Conservation (phyloP, 2,888 invertebrate species). For the Tetragonula carbonaria region DNA sequence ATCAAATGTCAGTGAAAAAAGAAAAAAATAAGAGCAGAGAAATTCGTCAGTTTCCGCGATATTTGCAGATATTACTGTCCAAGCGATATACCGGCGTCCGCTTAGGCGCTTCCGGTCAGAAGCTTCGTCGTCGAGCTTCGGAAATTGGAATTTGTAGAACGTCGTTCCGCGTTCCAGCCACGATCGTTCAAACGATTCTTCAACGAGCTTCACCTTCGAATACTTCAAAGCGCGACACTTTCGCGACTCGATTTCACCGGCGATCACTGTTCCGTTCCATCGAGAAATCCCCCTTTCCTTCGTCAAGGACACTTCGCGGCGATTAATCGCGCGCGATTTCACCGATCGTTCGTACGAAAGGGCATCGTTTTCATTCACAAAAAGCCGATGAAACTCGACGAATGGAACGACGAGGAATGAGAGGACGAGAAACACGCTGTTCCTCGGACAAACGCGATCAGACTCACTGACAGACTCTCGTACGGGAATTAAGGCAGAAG, state of each 20-base stretch:
- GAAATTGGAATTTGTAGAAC: conserved; percentile 26
- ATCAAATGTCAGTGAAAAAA: neutral
- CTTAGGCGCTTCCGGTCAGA: conserved; percentile 43
- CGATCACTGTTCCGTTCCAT: neutral
- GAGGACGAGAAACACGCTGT: conserved; percentile 29
- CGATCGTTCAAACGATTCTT: conserved; percentile 15
- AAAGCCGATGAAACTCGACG: neutral
- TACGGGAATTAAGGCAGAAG: conserved; percentile 57
- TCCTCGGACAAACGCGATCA: conserved; percentile 51
- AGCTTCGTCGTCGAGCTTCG: conserved; percentile 47
- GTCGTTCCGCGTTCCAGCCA: conserved; percentile 15
- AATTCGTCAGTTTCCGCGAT: neutral
- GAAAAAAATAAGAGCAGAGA: neutral
- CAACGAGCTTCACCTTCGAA: neutral
- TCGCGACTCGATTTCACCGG: neutral
- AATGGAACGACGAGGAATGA: neutral
- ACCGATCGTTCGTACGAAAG: neutral
- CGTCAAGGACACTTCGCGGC: neutral
- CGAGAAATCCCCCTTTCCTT: neutral
- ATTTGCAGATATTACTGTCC: conserved; percentile 26
- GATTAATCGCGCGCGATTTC: neutral
- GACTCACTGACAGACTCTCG: conserved; percentile 65
- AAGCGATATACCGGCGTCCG: conserved; percentile 54
- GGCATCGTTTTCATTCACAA: neutral
- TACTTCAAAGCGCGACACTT: neutral